Evolutionary conservation across 2,797 vertebrate genomes (phyloP).

Genomic region (Bucorvus abyssinicus): DNA sequence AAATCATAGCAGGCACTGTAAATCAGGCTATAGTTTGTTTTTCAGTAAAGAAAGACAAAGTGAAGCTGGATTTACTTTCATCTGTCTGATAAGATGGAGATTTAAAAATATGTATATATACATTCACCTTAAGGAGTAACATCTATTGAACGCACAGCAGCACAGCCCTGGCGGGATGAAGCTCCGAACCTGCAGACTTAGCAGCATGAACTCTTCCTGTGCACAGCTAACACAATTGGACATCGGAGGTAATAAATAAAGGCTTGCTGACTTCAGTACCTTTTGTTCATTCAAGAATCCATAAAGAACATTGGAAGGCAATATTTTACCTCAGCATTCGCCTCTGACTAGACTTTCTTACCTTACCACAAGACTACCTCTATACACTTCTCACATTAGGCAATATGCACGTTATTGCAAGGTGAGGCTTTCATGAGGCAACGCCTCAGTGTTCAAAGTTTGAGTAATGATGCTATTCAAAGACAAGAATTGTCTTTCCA

Average conservation of each 20-base stretch:
- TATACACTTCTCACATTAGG: neutral
- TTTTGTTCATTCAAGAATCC: neutral
- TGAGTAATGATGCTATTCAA: neutral
- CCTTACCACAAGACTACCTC: neutral
- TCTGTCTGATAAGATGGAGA: neutral
- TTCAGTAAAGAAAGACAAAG: neutral
- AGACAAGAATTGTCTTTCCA: neutral
- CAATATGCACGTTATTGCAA: neutral
- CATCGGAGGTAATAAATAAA: constrained; percentile 17
- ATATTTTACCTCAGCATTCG: neutral
- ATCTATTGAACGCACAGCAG: neutral
- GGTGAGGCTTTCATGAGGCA: neutral
- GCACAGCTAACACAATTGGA: neutral
- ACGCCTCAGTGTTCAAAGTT: neutral
- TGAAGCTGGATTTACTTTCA: neutral
- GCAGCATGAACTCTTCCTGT: neutral
- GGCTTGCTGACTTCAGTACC: neutral
- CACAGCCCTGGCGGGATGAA: neutral
- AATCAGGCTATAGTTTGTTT: neutral
- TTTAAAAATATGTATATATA: neutral
- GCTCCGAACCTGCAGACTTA: neutral
- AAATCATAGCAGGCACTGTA: neutral
- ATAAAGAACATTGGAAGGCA: constrained; percentile 2
- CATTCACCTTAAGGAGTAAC: neutral
- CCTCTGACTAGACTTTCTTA: neutral